Evolutionary conservation across 2,888 invertebrate genomes (phyloP).

Genomic region (Pollenia griseotomentosa): DNA sequence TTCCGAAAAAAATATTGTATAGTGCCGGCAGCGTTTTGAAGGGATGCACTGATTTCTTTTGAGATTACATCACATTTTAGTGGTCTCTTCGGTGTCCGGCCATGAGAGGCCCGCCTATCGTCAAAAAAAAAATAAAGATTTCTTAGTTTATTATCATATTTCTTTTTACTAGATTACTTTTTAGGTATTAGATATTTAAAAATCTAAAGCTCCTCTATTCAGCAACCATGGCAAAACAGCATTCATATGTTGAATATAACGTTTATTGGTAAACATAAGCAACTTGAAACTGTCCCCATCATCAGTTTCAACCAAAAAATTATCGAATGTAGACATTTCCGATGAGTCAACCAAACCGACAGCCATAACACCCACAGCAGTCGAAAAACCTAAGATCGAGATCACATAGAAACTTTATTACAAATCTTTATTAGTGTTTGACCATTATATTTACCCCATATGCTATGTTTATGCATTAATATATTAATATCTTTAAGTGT

Average conservation of each 20-base stretch:
- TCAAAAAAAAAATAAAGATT: too few species aligned
- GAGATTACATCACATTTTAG: too few species aligned
- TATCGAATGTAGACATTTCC: constrained; percentile 75
- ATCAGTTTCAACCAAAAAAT: constrained; percentile 73
- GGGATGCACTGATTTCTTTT: too few species aligned
- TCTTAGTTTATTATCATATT: too few species aligned
- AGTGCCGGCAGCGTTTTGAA: too few species aligned
- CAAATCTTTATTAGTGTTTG: too few species aligned
- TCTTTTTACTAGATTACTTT: not conserved
- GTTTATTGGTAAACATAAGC: constrained; percentile 80
- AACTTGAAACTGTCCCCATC: constrained; percentile 78
- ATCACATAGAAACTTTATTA: not conserved
- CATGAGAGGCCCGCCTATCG: too few species aligned
- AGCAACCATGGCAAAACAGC: constrained; percentile 81
- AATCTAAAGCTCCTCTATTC: constrained; percentile 81
- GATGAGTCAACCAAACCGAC: constrained; percentile 76
- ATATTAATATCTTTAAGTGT: constrained; percentile 75
- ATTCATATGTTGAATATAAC: constrained; percentile 79
- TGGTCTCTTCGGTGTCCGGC: too few species aligned
- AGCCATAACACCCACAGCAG: constrained; percentile 64
- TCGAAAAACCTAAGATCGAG: constrained; percentile 32
- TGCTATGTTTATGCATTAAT: constrained; percentile 74
- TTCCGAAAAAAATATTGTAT: too few species aligned
- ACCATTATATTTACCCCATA: constrained; percentile 72
- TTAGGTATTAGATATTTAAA: not conserved